These are phyloP conservation scores for Enteromius argenteus DNA, from an alignment of 2,797 vertebrate genomes.

Conservation along the genomic window DNA sequence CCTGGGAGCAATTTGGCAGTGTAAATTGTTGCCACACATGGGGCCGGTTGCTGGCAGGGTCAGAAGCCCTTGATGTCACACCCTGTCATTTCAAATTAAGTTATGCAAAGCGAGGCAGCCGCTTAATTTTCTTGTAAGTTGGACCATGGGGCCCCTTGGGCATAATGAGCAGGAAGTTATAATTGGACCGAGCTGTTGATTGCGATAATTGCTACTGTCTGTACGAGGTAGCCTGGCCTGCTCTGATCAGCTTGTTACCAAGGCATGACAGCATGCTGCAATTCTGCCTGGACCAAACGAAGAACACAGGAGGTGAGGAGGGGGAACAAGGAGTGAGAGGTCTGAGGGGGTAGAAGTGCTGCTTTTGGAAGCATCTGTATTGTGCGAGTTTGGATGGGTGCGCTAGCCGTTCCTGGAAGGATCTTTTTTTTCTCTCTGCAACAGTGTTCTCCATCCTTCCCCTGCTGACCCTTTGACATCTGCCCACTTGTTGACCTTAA, in stretches of 20 bases:
- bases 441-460: slow-evolving; percentile 67
- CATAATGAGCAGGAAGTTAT: slow-evolving; percentile 88
- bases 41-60: slow-evolving; percentile 90
- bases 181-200: slow-evolving; percentile 92
- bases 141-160: slow-evolving; percentile 78
- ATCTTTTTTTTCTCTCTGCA: slow-evolving; percentile 42
- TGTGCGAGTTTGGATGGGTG: slow-evolving; percentile 37
- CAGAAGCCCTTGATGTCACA: slow-evolving; percentile 90
- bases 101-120: slow-evolving; percentile 88
- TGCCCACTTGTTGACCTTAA: slow-evolving; percentile 74
- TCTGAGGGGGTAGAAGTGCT: slow-evolving; percentile 21
- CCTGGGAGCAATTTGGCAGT: slow-evolving; percentile 73
- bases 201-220: slow-evolving; percentile 99
- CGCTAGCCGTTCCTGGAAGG: slow-evolving; percentile 19
- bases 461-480: slow-evolving; percentile 70
- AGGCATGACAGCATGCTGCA: slow-evolving; percentile 69
- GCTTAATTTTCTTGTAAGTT: slow-evolving; percentile 73
- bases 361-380: slow-evolving; percentile 40
- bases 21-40: slow-evolving; percentile 92
- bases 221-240: slow-evolving; percentile 75
- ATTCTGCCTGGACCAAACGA: slow-evolving; percentile 48
- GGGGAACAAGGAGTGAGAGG: slow-evolving; percentile 27
- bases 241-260: slow-evolving; percentile 77
- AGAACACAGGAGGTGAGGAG: slow-evolving; percentile 19
- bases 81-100: slow-evolving; percentile 99